phyloP scores from a whole-genome alignment of 2,888 invertebrate species.

The Tinea trinotella region DNA sequence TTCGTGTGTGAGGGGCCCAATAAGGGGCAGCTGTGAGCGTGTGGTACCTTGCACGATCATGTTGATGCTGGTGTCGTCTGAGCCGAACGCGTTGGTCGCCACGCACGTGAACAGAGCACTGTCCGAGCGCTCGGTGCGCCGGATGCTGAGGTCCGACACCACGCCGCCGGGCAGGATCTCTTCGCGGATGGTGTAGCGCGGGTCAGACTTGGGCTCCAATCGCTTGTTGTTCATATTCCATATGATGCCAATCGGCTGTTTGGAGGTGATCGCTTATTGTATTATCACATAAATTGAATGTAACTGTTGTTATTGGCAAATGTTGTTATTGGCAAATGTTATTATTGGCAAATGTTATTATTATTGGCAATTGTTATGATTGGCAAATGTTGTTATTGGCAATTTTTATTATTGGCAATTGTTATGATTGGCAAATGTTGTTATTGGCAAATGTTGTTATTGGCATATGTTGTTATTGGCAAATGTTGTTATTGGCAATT shows the following conservation, averaged over 20 bases:
- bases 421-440: too few relatives aligned
- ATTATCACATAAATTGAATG: not conserved
- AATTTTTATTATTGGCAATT: too few relatives aligned
- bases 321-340: not conserved
- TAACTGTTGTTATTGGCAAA: not conserved
- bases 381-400: too few relatives aligned
- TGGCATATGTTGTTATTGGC: too few relatives aligned
- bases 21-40: too few relatives aligned
- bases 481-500: too few relatives aligned
- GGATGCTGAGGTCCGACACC: constrained; percentile 89
- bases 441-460: too few relatives aligned
- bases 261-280: constrained; percentile 10
- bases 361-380: too few relatives aligned
- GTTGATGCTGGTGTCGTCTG: constrained; percentile 95
- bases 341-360: too few relatives aligned
- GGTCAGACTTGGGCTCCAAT: constrained; percentile 90
- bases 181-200: constrained; percentile 87
- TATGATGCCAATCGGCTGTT: constrained; percentile 89
- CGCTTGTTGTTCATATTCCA: constrained; percentile 97
- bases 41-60: constrained; percentile 89
- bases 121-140: constrained; percentile 90
- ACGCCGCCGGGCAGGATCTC: constrained; percentile 91
- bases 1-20: too few relatives aligned
- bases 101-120: constrained; percentile 93
- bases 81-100: constrained; percentile 94